Conservation (phyloP, 2,888 invertebrate species). For the Rotaria socialis region DNA sequence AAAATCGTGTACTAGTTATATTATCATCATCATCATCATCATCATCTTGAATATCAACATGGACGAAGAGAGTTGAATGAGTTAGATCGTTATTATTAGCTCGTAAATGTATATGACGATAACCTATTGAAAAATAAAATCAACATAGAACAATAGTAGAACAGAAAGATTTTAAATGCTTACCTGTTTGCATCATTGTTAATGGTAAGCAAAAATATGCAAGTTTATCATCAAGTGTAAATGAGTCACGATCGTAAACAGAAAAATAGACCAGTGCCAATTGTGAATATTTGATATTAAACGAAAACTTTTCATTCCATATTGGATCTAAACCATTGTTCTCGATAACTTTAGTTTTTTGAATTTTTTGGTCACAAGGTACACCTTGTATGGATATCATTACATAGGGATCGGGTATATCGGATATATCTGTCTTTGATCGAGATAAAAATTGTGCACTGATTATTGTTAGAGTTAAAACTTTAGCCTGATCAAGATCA, state of each 20-base stretch:
- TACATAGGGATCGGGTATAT: slow-evolving; percentile 41
- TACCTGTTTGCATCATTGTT: slow-evolving; percentile 39
- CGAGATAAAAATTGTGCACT: slow-evolving; percentile 42
- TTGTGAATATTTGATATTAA: slow-evolving; percentile 64
- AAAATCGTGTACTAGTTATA: background rate
- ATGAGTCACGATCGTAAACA: slow-evolving; percentile 60
- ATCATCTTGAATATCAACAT: background rate
- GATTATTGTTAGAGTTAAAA: slow-evolving; percentile 41
- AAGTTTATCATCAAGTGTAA: slow-evolving; percentile 35
- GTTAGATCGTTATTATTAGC: background rate
- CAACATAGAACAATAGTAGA: background rate
- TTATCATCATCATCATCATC: background rate
- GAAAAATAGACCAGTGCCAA: slow-evolving; percentile 64
- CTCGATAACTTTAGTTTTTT: slow-evolving; percentile 39
- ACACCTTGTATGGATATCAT: slow-evolving; percentile 36
- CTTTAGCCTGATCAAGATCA: background rate
- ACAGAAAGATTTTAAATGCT: background rate
- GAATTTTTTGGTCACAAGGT: slow-evolving; percentile 32
- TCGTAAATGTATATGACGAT: slow-evolving; percentile 38
- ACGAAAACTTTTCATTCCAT: slow-evolving; percentile 66
- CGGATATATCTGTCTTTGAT: background rate
- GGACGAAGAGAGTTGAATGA: background rate
- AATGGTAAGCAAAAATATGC: slow-evolving; percentile 27
- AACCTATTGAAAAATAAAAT: slow-evolving; percentile 32
- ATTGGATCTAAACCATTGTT: slow-evolving; percentile 68